Conservation (phyloP, 1,140 invertebrate genomes). For the Aphelinus atriplicis region DNA sequence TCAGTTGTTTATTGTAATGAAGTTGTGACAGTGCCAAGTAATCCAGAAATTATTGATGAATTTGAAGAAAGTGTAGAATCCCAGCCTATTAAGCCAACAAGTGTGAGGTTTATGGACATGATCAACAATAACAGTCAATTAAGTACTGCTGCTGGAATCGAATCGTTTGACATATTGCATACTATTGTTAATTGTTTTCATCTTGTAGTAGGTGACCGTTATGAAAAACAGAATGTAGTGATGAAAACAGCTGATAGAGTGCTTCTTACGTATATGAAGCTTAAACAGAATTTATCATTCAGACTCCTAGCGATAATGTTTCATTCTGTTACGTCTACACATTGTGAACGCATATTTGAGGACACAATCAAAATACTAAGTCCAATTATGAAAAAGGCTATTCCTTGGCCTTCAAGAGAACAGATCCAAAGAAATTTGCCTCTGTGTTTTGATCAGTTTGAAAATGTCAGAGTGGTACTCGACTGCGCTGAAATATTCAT, state of each 20-base stretch:
- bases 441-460: conserved; percentile 43
- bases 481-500: conserved; percentile 53
- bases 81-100: no score
- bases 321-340: background rate
- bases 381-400: background rate
- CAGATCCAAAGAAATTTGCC: conserved; percentile 46
- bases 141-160: no score
- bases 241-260: conserved; percentile 51
- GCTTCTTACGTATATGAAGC: conserved; percentile 51
- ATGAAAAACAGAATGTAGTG: conserved; percentile 29
- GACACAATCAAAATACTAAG: conserved; percentile 1
- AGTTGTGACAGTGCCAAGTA: no score
- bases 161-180: no score
- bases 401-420: conserved; percentile 35
- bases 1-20: no score
- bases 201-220: no score
- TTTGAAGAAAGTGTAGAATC: no score
- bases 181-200: no score
- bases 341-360: background rate
- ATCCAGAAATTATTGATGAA: no score
- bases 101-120: no score
- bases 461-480: conserved; percentile 48
- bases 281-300: conserved; percentile 37
- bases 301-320: conserved; percentile 8
- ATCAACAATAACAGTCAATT: no score